Evolutionary conservation across 2,888 invertebrate species (phyloP).

Genomic region (Bedellia somnulentella): DNA sequence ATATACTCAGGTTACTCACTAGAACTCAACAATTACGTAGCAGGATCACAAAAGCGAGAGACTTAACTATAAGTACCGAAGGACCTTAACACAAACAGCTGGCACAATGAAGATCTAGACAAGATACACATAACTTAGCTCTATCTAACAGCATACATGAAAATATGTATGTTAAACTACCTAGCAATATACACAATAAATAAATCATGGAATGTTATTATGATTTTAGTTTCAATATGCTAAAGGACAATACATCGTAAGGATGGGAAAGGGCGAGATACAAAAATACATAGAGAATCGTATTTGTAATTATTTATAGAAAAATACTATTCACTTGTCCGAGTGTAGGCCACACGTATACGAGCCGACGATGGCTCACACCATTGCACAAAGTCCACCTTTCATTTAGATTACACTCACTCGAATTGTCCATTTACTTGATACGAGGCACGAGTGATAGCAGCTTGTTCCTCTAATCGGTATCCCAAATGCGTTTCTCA

Average conservation of each 20-base stretch:
- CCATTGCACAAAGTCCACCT: no score
- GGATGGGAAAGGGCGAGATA: slow-evolving; percentile 30
- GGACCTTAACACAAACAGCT: slow-evolving; percentile 49
- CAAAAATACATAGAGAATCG: slow-evolving; percentile 40
- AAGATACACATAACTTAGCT: slow-evolving; percentile 42
- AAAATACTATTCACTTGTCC: slow-evolving; percentile 55
- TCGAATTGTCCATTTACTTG: no score
- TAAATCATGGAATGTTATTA: slow-evolving; percentile 59
- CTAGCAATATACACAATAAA: slow-evolving; percentile 58
- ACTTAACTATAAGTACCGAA: slow-evolving; percentile 54
- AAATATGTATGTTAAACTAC: slow-evolving; percentile 48
- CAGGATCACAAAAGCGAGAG: slow-evolving; percentile 46
- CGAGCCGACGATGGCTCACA: no score
- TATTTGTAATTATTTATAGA: slow-evolving; percentile 47
- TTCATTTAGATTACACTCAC: no score
- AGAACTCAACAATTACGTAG: slow-evolving; percentile 44
- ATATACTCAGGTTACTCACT: no score
- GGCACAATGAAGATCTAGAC: slow-evolving; percentile 59
- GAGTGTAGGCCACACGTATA: no score
- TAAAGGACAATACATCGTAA: slow-evolving; percentile 17
- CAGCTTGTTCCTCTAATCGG: no score
- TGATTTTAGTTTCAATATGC: slow-evolving; percentile 32
- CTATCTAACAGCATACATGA: slow-evolving; percentile 41
- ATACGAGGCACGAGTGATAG: no score
- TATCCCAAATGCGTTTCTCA: no score